Conservation (phyloP, 2,113 vertebrate species). For the Tetrao urogallus region DNA sequence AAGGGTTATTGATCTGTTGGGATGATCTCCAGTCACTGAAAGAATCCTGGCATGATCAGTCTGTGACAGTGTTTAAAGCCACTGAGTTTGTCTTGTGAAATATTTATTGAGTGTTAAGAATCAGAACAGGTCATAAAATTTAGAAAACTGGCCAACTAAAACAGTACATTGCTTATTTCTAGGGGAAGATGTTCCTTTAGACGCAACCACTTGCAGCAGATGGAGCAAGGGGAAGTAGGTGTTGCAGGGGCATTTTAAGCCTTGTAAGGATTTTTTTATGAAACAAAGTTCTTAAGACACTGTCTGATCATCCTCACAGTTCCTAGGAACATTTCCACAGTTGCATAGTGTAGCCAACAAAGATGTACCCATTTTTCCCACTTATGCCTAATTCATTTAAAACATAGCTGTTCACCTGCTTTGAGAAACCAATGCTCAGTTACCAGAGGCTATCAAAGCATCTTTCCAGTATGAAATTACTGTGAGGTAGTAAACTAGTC, state of each 20-base stretch:
- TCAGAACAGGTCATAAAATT: not conserved
- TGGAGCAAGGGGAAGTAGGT: not conserved
- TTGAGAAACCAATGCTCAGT: not conserved
- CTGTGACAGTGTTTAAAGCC: not conserved
- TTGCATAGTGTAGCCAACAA: not conserved
- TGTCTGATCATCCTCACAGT: not conserved
- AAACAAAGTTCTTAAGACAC: not conserved
- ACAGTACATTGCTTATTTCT: not conserved
- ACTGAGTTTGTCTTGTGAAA: not conserved
- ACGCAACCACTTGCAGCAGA: not conserved
- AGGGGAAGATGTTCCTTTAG: not conserved
- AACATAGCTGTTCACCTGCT: conserved; percentile 11
- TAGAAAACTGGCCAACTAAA: not conserved
- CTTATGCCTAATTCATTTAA: not conserved
- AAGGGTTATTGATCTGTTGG: not conserved
- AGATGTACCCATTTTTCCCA: not conserved
- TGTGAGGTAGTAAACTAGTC: not conserved
- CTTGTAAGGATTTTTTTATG: not conserved
- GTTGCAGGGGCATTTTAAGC: not conserved
- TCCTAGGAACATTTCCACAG: not conserved
- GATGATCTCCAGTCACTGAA: not conserved
- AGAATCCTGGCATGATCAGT: not conserved
- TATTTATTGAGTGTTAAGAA: not conserved
- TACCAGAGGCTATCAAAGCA: conserved; percentile 10
- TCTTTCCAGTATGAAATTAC: not conserved